Percentiles rank a stretch among this genome's conserved stretches.
Evolutionary conservation across 2,888 invertebrate genomes (phyloP).

Genomic region (Drosophila peninsularis): DNA sequence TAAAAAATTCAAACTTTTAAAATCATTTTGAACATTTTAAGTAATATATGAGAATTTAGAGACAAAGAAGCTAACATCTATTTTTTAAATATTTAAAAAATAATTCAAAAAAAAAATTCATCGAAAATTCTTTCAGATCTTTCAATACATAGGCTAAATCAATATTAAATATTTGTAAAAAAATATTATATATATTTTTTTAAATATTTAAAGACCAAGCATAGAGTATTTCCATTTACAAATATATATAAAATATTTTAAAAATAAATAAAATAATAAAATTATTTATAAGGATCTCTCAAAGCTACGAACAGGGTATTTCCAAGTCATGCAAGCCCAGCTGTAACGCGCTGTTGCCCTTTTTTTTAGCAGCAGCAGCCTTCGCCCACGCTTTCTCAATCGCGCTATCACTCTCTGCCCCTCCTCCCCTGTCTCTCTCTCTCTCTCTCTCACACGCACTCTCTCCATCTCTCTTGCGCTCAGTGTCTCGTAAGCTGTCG

Average conservation of each 20-base stretch:
- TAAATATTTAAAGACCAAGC: too few relatives aligned
- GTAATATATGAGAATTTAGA: too few relatives aligned
- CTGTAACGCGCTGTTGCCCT: neutral
- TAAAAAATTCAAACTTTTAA: too few relatives aligned
- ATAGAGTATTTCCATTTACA: too few relatives aligned
- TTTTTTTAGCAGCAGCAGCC: slow-evolving; percentile 32
- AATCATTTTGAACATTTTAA: too few relatives aligned
- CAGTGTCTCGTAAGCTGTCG: slow-evolving; percentile 22
- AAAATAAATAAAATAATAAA: neutral
- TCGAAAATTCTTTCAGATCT: too few relatives aligned
- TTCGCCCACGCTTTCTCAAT: slow-evolving; percentile 19
- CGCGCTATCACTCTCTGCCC: neutral
- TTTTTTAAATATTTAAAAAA: too few relatives aligned
- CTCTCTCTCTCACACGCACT: slow-evolving; percentile 18
- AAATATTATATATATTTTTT: neutral
- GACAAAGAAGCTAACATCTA: too few relatives aligned
- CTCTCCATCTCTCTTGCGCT: slow-evolving; percentile 19
- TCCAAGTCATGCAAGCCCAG: neutral
- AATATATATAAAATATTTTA: too few relatives aligned
- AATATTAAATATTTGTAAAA: neutral
- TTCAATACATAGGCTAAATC: too few relatives aligned
- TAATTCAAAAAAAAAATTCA: too few relatives aligned
- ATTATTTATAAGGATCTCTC: neutral
- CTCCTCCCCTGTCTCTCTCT: too few relatives aligned
- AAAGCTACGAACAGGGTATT: neutral